Base-by-base conservation (phyloP, 2,113 vertebrate genomes). In the Lucifuga dentata region DNA sequence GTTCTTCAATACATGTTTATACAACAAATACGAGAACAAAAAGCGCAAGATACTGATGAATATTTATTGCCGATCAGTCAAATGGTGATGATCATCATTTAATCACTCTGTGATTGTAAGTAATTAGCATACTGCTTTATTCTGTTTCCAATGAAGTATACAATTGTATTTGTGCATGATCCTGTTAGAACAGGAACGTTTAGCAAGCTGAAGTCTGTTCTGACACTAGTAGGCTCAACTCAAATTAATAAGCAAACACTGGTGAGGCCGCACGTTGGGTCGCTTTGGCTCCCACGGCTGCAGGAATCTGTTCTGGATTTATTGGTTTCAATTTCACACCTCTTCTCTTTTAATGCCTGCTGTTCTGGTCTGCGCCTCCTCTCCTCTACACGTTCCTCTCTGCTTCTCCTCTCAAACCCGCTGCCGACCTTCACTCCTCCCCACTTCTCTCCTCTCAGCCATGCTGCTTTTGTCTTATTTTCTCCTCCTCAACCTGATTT, bases 261-360 rank as follows among this genome's bases (percentile, higher is more conserved):
- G 16, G 57, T n/a, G 50, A 50, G 68, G 63, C 68, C 58, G 20
- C 17, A 49, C 76, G 76, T 65, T 48, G 49, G 19, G 78, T 74
- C 32, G 26, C 60, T 16, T 81, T 10, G 78, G 76, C 69, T 81
- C 73, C 74, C 76, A 49, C 68, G 59, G 74, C 86, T 84, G 58
- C 51, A 68, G 84, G 85, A 84, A 83, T 75, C 86, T 87, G 77
- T 78, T 87, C 83, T 77, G 88, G 77, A 91, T 89, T 89, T 88
- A 90, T 79, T 80, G 73, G 79, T 90, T 88, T 88, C 83, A 89
- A 88, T 88, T 91, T 90, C 85, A 91, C 86, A 90, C 88, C 76
- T 80, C 78, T 64, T 68, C 75, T 81, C 79, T 51, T 78, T 85
- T 77, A 84, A 83, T 62, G 85, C 78, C 81, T 2, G 74, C 84